Conservation (phyloP, 2,797 vertebrate genomes). For the Saxicola maurus region DNA sequence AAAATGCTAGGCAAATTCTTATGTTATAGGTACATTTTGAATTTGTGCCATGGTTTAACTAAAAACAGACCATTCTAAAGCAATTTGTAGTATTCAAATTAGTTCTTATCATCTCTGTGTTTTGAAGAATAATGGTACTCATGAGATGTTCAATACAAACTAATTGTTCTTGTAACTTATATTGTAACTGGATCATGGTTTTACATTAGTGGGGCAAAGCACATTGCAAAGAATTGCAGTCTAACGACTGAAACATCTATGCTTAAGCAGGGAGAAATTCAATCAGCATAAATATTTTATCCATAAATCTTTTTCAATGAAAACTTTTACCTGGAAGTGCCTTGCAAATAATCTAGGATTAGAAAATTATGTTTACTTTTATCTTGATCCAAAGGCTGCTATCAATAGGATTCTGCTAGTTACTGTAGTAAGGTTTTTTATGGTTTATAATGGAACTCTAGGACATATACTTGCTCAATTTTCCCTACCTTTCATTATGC, state of each 20-base stretch:
- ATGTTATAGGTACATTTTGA: not conserved
- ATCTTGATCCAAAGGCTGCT: not conserved
- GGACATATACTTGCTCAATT: not conserved
- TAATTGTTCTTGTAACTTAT: not conserved
- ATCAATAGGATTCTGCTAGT: not conserved
- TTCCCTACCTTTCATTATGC: not conserved
- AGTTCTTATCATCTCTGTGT: not conserved
- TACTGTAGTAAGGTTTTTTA: not conserved
- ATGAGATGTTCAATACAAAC: not conserved
- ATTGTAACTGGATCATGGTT: not conserved
- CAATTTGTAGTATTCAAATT: not conserved
- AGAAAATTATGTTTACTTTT: not conserved
- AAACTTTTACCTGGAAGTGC: not conserved
- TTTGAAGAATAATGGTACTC: not conserved
- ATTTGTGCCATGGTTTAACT: not conserved
- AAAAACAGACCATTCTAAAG: not conserved
- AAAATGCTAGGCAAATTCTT: not conserved
- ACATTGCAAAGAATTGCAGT: not conserved
- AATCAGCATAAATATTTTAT: not conserved
- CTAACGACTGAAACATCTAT: not conserved
- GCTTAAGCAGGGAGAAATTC: not conserved
- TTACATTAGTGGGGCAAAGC: not conserved
- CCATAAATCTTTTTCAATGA: not conserved
- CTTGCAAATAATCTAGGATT: not conserved
- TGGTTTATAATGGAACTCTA: not conserved